phyloP scores from a whole-genome alignment of 2,113 vertebrate species.

The Gymnarchus niloticus region DNA sequence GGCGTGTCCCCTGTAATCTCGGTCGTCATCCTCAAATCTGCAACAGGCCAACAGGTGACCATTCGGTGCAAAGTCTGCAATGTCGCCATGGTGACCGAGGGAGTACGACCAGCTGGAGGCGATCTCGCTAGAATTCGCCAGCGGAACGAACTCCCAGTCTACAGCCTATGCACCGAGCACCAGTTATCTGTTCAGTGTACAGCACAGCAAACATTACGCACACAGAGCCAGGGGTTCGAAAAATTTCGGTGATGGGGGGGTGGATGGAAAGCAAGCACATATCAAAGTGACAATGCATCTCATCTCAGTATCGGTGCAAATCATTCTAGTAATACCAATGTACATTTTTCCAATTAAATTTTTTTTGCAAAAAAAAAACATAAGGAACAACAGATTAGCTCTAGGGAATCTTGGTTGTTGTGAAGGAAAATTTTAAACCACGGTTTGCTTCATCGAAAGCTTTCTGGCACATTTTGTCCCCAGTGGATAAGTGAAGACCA shows the following conservation, averaged over 20 bases:
- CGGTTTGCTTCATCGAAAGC: neutral
- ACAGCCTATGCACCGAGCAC: neutral
- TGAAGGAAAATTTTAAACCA: too few relatives aligned
- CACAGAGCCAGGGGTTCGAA: neutral
- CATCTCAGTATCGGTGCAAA: too few relatives aligned
- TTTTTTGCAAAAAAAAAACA: neutral
- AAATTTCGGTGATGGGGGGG: neutral
- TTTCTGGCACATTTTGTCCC: neutral
- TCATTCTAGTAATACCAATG: too few relatives aligned
- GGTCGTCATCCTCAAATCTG: neutral
- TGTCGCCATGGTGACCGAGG: constrained; percentile 44
- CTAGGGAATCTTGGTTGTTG: neutral
- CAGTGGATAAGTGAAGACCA: neutral
- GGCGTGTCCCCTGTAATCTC: neutral
- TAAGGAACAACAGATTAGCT: neutral
- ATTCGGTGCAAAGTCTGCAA: constrained; percentile 48
- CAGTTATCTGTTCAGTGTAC: neutral
- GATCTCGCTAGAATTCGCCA: constrained; percentile 44
- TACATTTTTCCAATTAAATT: too few relatives aligned
- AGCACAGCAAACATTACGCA: neutral
- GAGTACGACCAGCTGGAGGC: constrained; percentile 43
- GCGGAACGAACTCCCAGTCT: neutral
- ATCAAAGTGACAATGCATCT: neutral
- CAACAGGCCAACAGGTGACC: neutral
- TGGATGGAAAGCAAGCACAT: neutral